phyloP scores from a whole-genome alignment of 2,113 vertebrate genomes.

The Cettia cetti region DNA sequence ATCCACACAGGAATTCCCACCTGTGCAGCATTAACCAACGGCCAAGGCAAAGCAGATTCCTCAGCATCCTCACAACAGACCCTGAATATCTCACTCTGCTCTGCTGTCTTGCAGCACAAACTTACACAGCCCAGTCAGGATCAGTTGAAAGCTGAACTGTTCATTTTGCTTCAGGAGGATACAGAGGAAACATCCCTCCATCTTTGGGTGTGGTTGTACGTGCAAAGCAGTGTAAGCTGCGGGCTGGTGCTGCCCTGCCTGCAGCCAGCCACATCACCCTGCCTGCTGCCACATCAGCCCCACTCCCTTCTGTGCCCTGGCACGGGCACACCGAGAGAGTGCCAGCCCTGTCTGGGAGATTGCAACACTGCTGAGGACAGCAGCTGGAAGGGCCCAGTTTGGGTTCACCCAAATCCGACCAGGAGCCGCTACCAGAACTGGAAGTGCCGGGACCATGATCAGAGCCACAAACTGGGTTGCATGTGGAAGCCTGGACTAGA shows the following conservation, averaged over 20 bases:
- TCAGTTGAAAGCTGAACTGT: not conserved
- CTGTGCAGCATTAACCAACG: rapidly evolving
- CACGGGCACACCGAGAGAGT: rapidly evolving
- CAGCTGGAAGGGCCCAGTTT: not conserved
- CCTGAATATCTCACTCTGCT: not conserved
- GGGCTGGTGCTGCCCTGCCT: not conserved
- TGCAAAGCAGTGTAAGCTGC: not conserved
- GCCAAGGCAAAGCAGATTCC: not conserved
- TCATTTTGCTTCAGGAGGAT: not conserved
- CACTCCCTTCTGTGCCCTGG: not conserved
- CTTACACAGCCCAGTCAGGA: not conserved
- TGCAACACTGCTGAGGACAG: not conserved
- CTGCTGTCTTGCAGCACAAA: not conserved
- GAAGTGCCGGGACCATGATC: rapidly evolving
- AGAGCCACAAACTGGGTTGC: not conserved
- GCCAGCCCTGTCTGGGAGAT: not conserved
- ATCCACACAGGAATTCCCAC: not conserved
- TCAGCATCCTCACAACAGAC: not conserved
- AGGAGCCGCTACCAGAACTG: rapidly evolving
- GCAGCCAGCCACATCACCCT: not conserved
- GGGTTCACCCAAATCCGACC: not conserved
- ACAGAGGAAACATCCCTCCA: not conserved
- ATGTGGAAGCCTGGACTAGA: not conserved
- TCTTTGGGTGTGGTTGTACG: not conserved
- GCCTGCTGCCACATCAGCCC: not conserved